Evolutionary conservation across 1,140 invertebrate genomes (phyloP).

Genomic region (Caenorhabditis remanei): DNA sequence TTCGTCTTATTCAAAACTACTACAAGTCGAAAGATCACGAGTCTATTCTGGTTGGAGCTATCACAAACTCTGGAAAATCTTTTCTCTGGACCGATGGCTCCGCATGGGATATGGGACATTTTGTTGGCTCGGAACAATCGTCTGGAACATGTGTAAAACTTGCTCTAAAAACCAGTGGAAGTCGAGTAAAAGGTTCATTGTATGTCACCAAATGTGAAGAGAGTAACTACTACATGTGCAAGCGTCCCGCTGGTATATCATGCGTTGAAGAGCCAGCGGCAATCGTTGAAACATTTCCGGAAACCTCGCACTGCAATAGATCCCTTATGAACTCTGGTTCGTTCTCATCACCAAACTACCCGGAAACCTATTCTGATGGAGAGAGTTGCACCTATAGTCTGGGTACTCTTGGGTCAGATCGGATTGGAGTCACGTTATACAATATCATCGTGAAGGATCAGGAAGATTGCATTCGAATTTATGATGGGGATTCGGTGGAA

Average conservation of each 20-base stretch:
- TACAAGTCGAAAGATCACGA: neutral
- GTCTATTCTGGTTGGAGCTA: neutral
- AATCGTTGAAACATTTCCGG: neutral
- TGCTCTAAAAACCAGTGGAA: neutral
- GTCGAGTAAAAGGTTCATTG: neutral
- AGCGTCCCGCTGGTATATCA: neutral
- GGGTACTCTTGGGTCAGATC: neutral
- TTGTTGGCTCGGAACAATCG: neutral
- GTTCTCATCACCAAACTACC: neutral
- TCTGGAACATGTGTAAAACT: neutral
- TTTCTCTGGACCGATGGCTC: neutral
- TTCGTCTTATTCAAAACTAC: neutral
- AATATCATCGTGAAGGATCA: neutral
- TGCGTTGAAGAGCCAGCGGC: neutral
- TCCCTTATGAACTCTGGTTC: neutral
- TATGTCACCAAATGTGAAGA: neutral
- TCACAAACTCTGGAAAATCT: neutral
- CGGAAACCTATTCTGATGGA: neutral
- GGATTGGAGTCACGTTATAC: neutral
- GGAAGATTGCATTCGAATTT: neutral
- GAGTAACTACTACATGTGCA: too few species aligned
- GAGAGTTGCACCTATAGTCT: neutral
- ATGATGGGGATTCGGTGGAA: neutral
- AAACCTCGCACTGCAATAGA: neutral
- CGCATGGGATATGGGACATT: neutral